Conservation (phyloP, 2,888 invertebrate species). For the Gastrophysa polygoni region DNA sequence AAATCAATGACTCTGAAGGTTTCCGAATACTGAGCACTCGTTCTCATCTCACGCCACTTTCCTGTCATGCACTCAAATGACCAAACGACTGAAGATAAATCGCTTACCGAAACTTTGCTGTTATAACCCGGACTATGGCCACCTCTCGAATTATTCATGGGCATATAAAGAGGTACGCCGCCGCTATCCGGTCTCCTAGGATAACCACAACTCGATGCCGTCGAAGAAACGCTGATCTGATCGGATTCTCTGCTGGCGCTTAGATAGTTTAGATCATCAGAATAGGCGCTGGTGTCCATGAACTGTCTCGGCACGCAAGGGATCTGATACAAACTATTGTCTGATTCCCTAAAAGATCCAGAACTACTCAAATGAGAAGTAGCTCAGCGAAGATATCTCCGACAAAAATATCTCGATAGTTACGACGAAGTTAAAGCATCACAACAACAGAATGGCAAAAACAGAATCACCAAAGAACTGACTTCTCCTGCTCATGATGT, state of each 20-base stretch:
- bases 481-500: no score
- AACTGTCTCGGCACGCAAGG: slow-evolving; percentile 63
- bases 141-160: slow-evolving; percentile 63
- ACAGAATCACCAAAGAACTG: no score
- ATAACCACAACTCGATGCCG: slow-evolving; percentile 65
- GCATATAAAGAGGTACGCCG: slow-evolving; percentile 62
- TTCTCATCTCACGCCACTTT: no score
- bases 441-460: no score
- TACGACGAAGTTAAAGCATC: no score
- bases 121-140: slow-evolving; percentile 64
- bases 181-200: slow-evolving; percentile 61
- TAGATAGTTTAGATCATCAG: slow-evolving; percentile 62
- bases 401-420: slow-evolving; percentile 7
- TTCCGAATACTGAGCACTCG: no score
- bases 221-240: slow-evolving; percentile 67
- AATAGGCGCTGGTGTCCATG: slow-evolving; percentile 64
- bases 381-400: slow-evolving; percentile 4
- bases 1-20: no score
- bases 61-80: not conserved
- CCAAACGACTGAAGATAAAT: not conserved
- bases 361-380: slow-evolving; percentile 27
- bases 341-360: slow-evolving; percentile 62
- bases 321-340: slow-evolving; percentile 64
- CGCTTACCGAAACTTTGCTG: slow-evolving; percentile 68
- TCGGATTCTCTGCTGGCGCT: slow-evolving; percentile 64